Conservation (phyloP, 2,113 vertebrate genomes). For the Meles meles region DNA sequence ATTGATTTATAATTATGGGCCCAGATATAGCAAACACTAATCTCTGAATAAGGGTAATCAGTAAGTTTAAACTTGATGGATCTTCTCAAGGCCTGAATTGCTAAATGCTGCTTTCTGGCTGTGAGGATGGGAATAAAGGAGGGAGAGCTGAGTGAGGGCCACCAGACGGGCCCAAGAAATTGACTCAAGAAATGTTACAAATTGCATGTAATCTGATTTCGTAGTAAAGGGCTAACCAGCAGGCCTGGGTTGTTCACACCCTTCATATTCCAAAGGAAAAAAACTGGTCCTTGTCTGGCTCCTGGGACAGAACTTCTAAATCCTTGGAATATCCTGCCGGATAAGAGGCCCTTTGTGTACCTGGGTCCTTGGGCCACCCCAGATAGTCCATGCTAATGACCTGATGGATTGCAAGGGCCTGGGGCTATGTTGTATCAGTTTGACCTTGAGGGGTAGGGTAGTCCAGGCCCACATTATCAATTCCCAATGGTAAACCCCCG, state of each 20-base stretch:
- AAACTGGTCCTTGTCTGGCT: background rate
- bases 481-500: background rate
- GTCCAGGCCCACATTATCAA: background rate
- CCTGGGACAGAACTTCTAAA: background rate
- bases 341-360: background rate
- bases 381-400: background rate
- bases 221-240: background rate
- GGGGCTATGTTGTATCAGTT: background rate
- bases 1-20: background rate
- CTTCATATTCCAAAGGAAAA: background rate
- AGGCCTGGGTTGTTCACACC: background rate
- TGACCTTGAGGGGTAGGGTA: background rate
- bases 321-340: background rate
- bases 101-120: background rate
- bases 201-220: background rate
- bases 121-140: background rate
- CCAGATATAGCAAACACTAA: background rate
- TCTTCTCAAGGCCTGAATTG: background rate
- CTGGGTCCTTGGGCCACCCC: background rate
- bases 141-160: background rate
- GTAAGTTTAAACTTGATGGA: background rate
- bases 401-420: background rate
- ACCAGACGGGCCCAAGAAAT: background rate
- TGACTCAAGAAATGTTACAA: background rate
- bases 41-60: background rate